A percentile compares a stretch with the other conserved stretches of the same genome.
Evolutionary conservation across 2,797 vertebrate species (phyloP).

Genomic region (Sciaenops ocellatus): DNA sequence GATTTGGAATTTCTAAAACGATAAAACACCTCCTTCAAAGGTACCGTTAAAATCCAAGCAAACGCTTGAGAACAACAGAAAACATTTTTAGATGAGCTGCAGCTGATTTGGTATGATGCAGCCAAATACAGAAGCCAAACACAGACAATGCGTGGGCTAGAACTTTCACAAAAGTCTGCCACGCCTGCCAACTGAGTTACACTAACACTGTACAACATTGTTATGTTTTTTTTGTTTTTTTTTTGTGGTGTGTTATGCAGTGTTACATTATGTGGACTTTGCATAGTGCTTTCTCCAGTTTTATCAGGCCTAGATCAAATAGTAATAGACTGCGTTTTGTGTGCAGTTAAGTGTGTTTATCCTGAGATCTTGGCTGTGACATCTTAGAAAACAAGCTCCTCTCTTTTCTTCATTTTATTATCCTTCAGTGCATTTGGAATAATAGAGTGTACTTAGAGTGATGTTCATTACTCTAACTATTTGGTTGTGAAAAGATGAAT

Average conservation of each 20-base stretch:
- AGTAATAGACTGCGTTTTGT: background rate
- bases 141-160: background rate
- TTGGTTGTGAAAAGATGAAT: conserved; percentile 6
- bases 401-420: conserved; percentile 15
- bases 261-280: background rate
- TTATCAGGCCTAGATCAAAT: background rate
- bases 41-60: background rate
- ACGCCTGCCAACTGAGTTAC: background rate
- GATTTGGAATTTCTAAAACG: background rate
- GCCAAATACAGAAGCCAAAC: background rate
- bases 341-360: background rate
- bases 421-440: background rate
- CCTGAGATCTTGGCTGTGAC: background rate
- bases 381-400: conserved; percentile 2
- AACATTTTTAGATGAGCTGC: conserved; percentile 9
- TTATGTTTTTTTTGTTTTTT: too few species aligned
- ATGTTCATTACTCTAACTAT: background rate
- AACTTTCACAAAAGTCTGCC: background rate
- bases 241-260: background rate
- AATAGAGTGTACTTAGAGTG: conserved; percentile 6
- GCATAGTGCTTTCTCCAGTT: background rate
- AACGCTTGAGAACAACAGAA: background rate
- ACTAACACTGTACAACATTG: background rate
- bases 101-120: background rate
- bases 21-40: background rate